Conservation (phyloP, 2,797 vertebrate genomes). For the Clamator glandarius region DNA sequence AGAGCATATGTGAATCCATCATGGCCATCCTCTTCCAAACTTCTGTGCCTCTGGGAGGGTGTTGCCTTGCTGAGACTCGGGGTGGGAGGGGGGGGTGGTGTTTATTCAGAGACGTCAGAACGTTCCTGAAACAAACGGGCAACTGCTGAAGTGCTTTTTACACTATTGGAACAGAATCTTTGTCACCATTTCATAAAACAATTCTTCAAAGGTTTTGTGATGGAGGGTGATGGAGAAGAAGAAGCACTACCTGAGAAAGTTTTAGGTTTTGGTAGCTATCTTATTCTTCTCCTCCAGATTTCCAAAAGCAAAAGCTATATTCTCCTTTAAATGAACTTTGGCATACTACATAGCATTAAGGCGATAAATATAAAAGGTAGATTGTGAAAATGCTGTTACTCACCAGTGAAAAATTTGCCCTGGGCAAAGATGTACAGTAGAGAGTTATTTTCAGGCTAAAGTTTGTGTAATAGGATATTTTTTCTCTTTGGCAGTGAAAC, state of each 20-base stretch:
- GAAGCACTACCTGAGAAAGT: neutral
- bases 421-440: conserved; percentile 62
- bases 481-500: neutral
- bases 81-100: neutral
- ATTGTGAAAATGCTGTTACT: conserved; percentile 80
- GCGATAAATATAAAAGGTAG: conserved; percentile 75
- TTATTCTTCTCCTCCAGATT: neutral
- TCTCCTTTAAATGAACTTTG: conserved; percentile 81
- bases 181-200: neutral
- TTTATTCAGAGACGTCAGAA: neutral
- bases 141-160: neutral
- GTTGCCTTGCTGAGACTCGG: neutral
- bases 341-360: conserved; percentile 61
- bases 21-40: neutral
- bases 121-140: neutral
- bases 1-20: neutral
- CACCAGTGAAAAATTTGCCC: conserved; percentile 79
- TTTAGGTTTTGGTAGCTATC: neutral
- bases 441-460: conserved; percentile 61
- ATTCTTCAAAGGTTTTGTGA: neutral
- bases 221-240: neutral
- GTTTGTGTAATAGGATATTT: conserved; percentile 13
- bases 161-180: neutral
- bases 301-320: conserved; percentile 11
- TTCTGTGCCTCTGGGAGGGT: neutral